These are phyloP conservation scores for Siniperca obscura DNA, from an alignment of 2,797 vertebrate genomes.

Conservation along the genomic window DNA sequence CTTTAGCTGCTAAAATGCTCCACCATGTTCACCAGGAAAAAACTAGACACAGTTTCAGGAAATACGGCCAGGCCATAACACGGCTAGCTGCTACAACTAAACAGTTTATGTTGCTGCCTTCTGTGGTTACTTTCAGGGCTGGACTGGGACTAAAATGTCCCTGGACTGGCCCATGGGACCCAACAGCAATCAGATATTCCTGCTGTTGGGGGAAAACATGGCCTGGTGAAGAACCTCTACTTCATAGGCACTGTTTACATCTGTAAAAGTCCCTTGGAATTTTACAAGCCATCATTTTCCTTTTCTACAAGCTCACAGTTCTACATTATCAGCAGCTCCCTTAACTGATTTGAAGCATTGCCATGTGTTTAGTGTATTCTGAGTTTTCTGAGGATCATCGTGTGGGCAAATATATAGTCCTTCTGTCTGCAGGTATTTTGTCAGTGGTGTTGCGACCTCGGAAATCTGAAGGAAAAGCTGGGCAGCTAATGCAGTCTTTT, in stretches of 20 bases:
- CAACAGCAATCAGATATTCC: background rate
- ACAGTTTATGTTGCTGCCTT: background rate
- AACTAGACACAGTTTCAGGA: background rate
- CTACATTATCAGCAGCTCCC: slow-evolving; percentile 5
- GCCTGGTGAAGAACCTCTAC: background rate
- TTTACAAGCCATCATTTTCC: slow-evolving; percentile 2
- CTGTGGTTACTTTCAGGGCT: background rate
- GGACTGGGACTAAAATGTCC: background rate
- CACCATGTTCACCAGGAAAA: background rate
- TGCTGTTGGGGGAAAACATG: background rate
- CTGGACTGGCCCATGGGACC: background rate
- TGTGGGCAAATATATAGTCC: background rate
- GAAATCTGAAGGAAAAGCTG: background rate
- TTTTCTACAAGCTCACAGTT: background rate
- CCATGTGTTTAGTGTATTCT: background rate
- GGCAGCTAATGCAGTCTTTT: background rate
- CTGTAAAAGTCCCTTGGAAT: background rate
- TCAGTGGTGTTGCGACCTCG: background rate
- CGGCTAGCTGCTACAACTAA: background rate
- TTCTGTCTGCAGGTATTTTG: background rate
- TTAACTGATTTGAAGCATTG: slow-evolving; percentile 9
- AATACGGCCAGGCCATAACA: background rate
- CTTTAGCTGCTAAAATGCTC: background rate
- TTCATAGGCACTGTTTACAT: background rate
- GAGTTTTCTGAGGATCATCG: background rate